These are phyloP conservation scores for Protonibea diacanthus DNA, from an alignment of 2,797 vertebrate species.

Conservation along the genomic window DNA sequence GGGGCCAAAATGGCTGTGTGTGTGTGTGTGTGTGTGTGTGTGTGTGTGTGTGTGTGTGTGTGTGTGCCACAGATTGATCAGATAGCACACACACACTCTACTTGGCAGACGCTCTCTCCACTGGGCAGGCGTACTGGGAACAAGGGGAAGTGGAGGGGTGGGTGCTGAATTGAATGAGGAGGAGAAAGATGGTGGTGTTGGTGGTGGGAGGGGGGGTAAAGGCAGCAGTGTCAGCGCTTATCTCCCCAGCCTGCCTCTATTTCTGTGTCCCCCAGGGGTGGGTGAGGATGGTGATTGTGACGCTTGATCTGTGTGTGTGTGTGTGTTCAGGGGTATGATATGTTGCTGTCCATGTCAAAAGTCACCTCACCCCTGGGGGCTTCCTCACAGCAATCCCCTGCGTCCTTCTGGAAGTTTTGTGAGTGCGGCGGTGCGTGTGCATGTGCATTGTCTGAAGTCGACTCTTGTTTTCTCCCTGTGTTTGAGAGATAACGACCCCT, in stretches of 20 bases:
- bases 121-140: conserved; percentile 47
- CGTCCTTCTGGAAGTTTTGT: conserved; percentile 68
- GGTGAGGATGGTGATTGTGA: conserved; percentile 58
- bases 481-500: conserved; percentile 71
- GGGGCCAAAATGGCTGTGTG: conserved; percentile 68
- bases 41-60: conserved; percentile 43
- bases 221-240: conserved; percentile 58
- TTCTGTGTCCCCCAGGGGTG: conserved; percentile 55
- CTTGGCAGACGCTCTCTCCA: conserved; percentile 46
- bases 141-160: conserved; percentile 47
- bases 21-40: conserved; percentile 51
- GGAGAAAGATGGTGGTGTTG: conserved; percentile 43
- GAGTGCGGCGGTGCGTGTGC: conserved; percentile 42
- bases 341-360: conserved; percentile 79
- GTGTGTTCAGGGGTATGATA: conserved; percentile 68
- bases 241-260: conserved; percentile 68
- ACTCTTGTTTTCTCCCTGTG: conserved; percentile 57
- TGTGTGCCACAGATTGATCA: conserved; percentile 69
- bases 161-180: conserved; percentile 48
- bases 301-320: conserved; percentile 41
- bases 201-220: conserved; percentile 13
- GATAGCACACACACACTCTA: conserved; percentile 47
- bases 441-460: conserved; percentile 60
- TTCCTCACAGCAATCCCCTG: conserved; percentile 65
- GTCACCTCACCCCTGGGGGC: conserved; percentile 70